A percentile compares a stretch with the other conserved stretches of the same genome.
Evolutionary conservation across 2,797 vertebrate species (phyloP).

Genomic region (Bufotes viridis): DNA sequence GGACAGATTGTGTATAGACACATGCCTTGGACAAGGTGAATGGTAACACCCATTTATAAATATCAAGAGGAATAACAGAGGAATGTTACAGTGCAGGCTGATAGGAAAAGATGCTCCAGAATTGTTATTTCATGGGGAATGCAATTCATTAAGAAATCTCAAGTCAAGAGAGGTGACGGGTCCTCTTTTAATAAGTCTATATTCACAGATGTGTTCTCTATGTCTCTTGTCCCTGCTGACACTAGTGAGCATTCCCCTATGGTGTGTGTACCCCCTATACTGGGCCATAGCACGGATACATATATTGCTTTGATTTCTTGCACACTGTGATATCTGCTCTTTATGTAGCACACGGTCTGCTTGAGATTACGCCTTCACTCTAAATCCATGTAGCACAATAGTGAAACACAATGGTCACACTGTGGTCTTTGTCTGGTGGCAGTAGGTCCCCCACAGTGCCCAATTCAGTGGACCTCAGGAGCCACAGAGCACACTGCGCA

Average conservation of each 20-base stretch:
- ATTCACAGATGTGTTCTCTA: too few species aligned
- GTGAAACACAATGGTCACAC: slow-evolving; percentile 4
- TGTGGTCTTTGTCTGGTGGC: slow-evolving; percentile 15
- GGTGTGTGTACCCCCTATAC: not conserved
- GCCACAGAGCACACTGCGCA: slow-evolving; percentile 27
- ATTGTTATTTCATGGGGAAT: too few species aligned
- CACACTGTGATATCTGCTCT: not conserved
- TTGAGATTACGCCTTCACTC: not conserved
- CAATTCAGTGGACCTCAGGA: slow-evolving; percentile 8
- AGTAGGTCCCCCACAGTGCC: not conserved
- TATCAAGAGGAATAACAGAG: too few species aligned
- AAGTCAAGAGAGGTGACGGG: too few species aligned
- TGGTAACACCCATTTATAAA: too few species aligned
- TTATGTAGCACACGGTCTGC: not conserved
- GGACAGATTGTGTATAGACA: too few species aligned
- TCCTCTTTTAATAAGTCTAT: too few species aligned
- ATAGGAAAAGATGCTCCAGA: too few species aligned
- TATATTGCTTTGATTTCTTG: not conserved
- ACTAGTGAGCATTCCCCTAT: not conserved
- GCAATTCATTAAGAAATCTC: too few species aligned
- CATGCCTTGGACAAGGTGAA: too few species aligned
- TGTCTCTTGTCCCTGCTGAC: too few species aligned
- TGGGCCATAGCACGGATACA: not conserved
- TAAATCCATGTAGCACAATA: not conserved
- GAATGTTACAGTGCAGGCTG: too few species aligned